Evolutionary conservation across 2,797 vertebrate species (phyloP).

Genomic region (Limosa lapponica): DNA sequence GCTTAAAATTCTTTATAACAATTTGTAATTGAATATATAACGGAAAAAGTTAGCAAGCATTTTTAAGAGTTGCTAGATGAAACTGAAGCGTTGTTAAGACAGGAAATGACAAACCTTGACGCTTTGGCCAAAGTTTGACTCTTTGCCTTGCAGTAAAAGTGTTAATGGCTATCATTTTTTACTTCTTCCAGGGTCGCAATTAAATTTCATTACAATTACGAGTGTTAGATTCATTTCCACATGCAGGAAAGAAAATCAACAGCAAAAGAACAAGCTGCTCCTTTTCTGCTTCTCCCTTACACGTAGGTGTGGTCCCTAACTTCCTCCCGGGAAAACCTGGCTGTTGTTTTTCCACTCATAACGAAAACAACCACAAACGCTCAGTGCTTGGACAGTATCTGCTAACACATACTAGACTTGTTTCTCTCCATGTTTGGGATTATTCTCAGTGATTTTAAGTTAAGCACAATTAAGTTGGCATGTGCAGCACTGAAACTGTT

Average conservation of each 20-base stretch:
- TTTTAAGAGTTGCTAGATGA: conserved; percentile 21
- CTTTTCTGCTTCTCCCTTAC: not conserved
- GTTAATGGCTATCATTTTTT: not conserved
- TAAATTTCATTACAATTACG: not conserved
- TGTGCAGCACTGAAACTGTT: not conserved
- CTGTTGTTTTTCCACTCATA: not conserved
- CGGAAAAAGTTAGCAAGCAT: not conserved
- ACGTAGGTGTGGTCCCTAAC: not conserved
- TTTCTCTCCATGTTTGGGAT: not conserved
- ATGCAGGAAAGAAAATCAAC: not conserved
- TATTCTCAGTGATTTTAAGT: not conserved
- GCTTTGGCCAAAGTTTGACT: not conserved
- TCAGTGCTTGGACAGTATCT: not conserved
- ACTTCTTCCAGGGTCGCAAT: not conserved
- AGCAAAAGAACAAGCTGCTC: not conserved
- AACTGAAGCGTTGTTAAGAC: conserved; percentile 1
- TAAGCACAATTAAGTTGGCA: not conserved
- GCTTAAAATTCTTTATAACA: not conserved
- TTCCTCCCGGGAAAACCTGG: not conserved
- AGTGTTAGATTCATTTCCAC: not conserved
- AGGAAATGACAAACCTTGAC: conserved; percentile 17
- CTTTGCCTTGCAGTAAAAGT: conserved; percentile 5
- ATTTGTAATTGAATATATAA: not conserved
- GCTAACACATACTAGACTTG: not conserved
- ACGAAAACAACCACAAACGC: not conserved